A percentile compares a stretch with the other conserved stretches of the same genome.
These are phyloP conservation scores for Callorhinus ursinus DNA, from an alignment of 2,113 vertebrate genomes.

Conservation along the genomic window DNA sequence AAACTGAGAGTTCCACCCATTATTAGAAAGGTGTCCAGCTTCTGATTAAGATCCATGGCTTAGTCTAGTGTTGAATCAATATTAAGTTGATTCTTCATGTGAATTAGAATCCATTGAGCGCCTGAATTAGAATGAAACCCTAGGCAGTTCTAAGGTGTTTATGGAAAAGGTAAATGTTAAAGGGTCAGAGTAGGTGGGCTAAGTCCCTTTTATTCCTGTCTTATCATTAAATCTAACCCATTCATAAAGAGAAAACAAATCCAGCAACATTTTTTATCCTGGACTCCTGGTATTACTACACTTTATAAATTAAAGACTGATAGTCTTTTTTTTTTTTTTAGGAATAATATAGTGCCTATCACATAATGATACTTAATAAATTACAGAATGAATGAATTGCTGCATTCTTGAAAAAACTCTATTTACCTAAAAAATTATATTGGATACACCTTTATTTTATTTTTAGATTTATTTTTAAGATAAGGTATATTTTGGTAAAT, in stretches of 20 bases:
- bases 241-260: not conserved
- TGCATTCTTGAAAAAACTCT: not conserved
- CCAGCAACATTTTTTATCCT: not conserved
- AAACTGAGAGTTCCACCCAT: not conserved
- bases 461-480: slow-evolving; percentile 28
- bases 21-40: not conserved
- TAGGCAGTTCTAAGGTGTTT: not conserved
- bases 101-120: not conserved
- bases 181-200: not conserved
- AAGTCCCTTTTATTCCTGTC: not conserved
- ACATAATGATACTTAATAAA: not conserved
- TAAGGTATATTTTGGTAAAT: not conserved
- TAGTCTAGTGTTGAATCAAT: not conserved
- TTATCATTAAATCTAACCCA: not conserved
- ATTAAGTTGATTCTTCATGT: not conserved
- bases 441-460: not conserved
- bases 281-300: not conserved
- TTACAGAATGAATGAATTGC: not conserved
- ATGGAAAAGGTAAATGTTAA: not conserved
- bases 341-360: not conserved
- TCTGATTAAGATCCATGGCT: not conserved
- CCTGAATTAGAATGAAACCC: not conserved
- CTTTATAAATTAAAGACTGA: slow-evolving; percentile 27
- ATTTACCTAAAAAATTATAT: not conserved
- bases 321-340: not conserved